Evolutionary conservation across 1,140 invertebrate genomes (phyloP).

Genomic region (Colletes latitarsis): DNA sequence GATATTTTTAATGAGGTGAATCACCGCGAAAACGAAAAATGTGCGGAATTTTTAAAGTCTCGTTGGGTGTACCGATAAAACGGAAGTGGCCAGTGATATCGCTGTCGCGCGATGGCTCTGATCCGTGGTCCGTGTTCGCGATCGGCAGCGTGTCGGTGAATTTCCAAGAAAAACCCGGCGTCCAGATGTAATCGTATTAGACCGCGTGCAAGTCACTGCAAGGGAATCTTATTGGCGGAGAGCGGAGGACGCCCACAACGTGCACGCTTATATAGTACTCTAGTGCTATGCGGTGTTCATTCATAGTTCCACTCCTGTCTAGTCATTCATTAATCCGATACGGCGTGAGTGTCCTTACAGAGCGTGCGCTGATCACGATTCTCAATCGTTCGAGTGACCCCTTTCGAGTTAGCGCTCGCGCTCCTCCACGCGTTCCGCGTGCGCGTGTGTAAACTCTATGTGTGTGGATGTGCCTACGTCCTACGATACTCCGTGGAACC

Average conservation of each 20-base stretch:
- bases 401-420: slow-evolving; percentile 41
- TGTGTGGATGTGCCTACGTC: slow-evolving; percentile 34
- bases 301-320: slow-evolving; percentile 75
- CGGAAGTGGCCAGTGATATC: neutral
- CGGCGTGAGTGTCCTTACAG: slow-evolving; percentile 63
- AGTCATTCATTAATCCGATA: slow-evolving; percentile 74
- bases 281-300: slow-evolving; percentile 72
- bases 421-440: slow-evolving; percentile 13
- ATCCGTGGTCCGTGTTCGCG: neutral
- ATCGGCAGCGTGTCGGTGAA: slow-evolving; percentile 22
- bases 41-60: neutral
- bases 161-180: slow-evolving; percentile 58
- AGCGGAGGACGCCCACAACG: slow-evolving; percentile 72
- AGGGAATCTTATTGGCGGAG: slow-evolving; percentile 65
- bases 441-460: neutral
- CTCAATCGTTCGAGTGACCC: slow-evolving; percentile 64
- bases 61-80: neutral
- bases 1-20: neutral
- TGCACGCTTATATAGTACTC: slow-evolving; percentile 74
- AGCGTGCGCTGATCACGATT: slow-evolving; percentile 59
- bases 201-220: slow-evolving; percentile 54
- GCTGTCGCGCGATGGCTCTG: neutral
- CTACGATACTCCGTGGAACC: slow-evolving; percentile 48
- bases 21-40: neutral
- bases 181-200: slow-evolving; percentile 46